phyloP scores from a whole-genome alignment of 2,888 invertebrate genomes.

The Drosophila neutralis region DNA sequence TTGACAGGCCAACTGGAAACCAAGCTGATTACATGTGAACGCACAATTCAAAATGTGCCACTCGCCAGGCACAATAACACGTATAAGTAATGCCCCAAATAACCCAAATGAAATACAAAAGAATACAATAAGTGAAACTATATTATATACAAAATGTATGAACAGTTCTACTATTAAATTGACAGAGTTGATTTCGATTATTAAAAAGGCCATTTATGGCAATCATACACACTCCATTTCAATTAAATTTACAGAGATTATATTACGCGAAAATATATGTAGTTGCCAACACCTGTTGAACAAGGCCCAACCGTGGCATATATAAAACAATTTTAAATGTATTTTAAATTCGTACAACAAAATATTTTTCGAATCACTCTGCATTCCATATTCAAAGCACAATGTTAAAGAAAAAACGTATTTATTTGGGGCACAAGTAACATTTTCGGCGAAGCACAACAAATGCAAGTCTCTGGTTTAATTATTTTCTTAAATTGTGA shows the following conservation, averaged over 20 bases:
- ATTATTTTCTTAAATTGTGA: background rate
- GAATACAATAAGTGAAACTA: background rate
- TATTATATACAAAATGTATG: background rate
- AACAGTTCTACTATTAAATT: background rate
- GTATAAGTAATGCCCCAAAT: slow-evolving; percentile 24
- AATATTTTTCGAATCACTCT: background rate
- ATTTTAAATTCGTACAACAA: background rate
- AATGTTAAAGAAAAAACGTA: too few species aligned
- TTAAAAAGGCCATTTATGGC: background rate
- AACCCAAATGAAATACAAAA: background rate
- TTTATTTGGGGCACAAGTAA: too few species aligned
- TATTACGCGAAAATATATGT: background rate
- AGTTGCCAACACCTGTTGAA: background rate
- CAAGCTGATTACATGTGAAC: slow-evolving; percentile 25
- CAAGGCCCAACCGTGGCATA: background rate
- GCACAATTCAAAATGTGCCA: slow-evolving; percentile 17
- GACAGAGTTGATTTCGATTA: background rate
- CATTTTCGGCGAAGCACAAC: too few species aligned
- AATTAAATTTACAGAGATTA: background rate
- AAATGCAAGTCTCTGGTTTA: background rate
- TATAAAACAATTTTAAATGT: background rate
- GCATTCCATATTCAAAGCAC: background rate
- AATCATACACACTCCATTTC: background rate
- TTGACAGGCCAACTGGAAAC: slow-evolving; percentile 16
- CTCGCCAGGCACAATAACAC: slow-evolving; percentile 6